Evolutionary conservation across 2,113 vertebrate genomes (phyloP), one percentile per base, ranked within the genome.

Genomic region (Oplegnathus fasciatus): DNA sequence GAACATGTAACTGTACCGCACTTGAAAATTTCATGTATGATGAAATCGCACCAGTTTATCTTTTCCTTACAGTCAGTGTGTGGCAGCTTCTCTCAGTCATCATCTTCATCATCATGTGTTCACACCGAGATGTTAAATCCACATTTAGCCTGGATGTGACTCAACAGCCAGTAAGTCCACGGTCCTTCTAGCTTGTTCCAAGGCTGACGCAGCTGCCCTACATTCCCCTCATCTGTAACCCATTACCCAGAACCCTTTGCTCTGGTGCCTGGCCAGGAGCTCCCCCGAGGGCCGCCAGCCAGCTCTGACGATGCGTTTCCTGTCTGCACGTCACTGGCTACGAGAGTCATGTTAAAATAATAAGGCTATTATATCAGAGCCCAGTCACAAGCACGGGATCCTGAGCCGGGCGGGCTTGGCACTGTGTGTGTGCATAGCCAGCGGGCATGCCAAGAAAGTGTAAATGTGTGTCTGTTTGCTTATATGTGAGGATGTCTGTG

Each of bases 241-340:
- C 69, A 91, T 93, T 91, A 91, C 83, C 85, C 87, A 87, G 65
- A 91, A 88, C 1, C 75, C 88, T 75, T 70, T 81, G 85, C 88
- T 81, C 75, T 62, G 52, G 70, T 84, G 83, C 44, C 48, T 6
- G 50, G 52, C 83, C 78, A 81, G 55, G 61, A 78, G 78, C 84
- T 48, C 61, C 78, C 90, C 60, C 50, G 9, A 61, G 48, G 62
- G 87, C 57, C 3, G 73, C 6, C 40, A 26, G 61, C 86, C 87
- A 83, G 34, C 75, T 75, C 77, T 68, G 65, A 89, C 26, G 78
- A 77, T 78, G 74, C 65, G 6, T 74, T 91, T 93, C 90, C 91
- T 86, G 88, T 71, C 48, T 62, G 32, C 46, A 20, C 22, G 84
- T 88, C 86, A 83, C 24, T 10, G 40, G 17, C 68, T 73, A 2